Evolutionary conservation across 2,797 vertebrate genomes (phyloP).

Genomic region (Lycodopsis pacificus): DNA sequence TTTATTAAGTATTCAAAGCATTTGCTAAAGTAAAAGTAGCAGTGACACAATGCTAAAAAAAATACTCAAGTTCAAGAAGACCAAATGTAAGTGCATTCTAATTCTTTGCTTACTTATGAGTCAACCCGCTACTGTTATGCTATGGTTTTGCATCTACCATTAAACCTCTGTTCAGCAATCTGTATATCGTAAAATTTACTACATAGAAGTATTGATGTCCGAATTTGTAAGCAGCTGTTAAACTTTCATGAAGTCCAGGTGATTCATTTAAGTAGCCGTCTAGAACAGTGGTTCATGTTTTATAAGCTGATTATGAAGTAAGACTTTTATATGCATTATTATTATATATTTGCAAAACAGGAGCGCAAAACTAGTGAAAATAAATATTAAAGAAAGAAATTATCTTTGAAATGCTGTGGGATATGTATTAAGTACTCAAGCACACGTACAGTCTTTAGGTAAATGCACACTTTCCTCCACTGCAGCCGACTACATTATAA

Average conservation of each 20-base stretch:
- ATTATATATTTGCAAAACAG: not conserved
- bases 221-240: not conserved
- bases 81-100: not conserved
- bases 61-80: slow-evolving; percentile 5
- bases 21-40: slow-evolving; percentile 20
- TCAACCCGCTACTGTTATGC: not conserved
- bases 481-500: slow-evolving; percentile 20
- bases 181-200: not conserved
- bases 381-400: not conserved
- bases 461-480: not conserved
- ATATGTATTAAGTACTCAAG: not conserved
- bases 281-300: not conserved
- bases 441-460: not conserved
- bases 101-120: not conserved
- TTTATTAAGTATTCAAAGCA: slow-evolving; percentile 28
- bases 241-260: not conserved
- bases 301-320: not conserved
- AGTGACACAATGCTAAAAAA: not conserved
- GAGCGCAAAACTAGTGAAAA: not conserved
- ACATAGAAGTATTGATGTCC: too few species aligned
- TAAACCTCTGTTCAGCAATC: not conserved
- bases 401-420: not conserved
- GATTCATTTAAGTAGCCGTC: not conserved
- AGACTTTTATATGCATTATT: not conserved
- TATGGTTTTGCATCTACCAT: not conserved